phyloP scores from a whole-genome alignment of 1,140 invertebrate species.

The Heliconius hewitsoni region DNA sequence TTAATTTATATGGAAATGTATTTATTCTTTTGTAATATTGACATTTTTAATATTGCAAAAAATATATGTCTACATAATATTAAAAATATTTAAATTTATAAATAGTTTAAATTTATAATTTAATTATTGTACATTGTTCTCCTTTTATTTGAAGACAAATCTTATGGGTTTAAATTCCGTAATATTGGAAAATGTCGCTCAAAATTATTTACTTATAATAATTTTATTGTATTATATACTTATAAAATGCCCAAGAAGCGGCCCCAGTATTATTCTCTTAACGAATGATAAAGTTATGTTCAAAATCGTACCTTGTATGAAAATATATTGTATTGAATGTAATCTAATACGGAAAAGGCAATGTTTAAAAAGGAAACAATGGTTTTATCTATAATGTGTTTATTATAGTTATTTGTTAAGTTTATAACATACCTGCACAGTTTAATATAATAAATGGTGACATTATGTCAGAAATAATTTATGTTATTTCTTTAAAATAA shows the following conservation, averaged over 20 bases:
- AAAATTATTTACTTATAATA: background rate
- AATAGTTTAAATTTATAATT: too few relatives aligned
- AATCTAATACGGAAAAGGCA: too few relatives aligned
- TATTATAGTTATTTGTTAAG: background rate
- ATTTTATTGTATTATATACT: background rate
- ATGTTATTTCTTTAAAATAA: constrained; percentile 10
- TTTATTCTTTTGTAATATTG: background rate
- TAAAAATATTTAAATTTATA: background rate
- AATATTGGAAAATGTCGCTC: background rate
- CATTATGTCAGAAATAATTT: background rate
- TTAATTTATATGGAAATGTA: background rate
- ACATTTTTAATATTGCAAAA: background rate
- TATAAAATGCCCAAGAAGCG: background rate
- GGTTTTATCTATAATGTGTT: background rate
- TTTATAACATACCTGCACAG: background rate
- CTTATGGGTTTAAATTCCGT: background rate
- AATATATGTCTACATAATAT: background rate
- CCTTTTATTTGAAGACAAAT: background rate
- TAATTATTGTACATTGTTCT: background rate
- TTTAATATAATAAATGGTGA: background rate
- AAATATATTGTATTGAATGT: too few relatives aligned
- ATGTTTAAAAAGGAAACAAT: background rate
- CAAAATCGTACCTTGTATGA: too few relatives aligned
- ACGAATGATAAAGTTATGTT: background rate
- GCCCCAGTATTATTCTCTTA: background rate